Conservation (phyloP, 2,797 vertebrate species). For the Vireo griseus region DNA sequence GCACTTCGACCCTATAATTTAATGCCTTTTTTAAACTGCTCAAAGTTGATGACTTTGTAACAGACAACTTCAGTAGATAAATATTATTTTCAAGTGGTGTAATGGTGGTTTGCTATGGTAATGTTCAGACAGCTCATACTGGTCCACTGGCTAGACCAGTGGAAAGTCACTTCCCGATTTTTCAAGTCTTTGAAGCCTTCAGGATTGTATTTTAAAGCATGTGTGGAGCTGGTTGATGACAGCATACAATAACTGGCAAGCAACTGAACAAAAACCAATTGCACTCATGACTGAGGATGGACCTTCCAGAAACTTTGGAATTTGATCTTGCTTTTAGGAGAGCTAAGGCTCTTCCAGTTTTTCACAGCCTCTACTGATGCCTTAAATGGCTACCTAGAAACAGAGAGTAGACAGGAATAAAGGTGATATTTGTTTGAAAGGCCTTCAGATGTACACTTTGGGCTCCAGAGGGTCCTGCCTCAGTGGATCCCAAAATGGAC, state of each 20-base stretch:
- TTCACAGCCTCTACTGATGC: neutral
- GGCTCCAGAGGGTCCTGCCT: no score
- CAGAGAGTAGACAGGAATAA: no score
- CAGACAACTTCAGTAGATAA: neutral
- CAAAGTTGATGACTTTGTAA: neutral
- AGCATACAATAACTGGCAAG: neutral
- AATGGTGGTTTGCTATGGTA: neutral
- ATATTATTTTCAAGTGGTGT: conserved; percentile 38
- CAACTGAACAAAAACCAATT: neutral
- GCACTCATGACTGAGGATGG: neutral
- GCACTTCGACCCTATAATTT: neutral
- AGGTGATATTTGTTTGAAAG: no score
- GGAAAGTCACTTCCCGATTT: neutral
- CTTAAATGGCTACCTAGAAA: no score
- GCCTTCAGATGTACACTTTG: no score
- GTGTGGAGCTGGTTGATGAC: neutral
- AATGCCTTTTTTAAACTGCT: neutral
- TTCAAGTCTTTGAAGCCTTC: neutral
- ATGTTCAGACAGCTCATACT: neutral
- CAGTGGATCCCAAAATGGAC: no score
- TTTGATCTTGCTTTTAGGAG: neutral
- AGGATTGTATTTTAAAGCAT: neutral
- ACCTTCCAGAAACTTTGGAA: neutral
- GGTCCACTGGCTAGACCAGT: neutral
- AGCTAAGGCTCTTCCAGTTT: neutral